Evolutionary conservation across 2,113 vertebrate species (phyloP).

Genomic region (Thoracochromis brauschi): DNA sequence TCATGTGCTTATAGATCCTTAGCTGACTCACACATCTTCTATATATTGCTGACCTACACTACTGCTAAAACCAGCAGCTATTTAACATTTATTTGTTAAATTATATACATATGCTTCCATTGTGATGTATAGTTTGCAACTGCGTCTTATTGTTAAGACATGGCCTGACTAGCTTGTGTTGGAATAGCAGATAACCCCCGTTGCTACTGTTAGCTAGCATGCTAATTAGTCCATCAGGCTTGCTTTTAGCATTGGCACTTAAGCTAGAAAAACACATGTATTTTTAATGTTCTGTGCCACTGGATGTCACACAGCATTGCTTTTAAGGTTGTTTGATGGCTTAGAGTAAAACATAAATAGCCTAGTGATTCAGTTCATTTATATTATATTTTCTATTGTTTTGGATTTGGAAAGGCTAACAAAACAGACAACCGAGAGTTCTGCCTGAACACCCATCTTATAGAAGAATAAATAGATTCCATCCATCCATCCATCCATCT

Average conservation of each 20-base stretch:
- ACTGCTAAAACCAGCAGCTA: background rate
- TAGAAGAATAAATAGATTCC: no score
- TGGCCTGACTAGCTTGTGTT: background rate
- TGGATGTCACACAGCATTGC: background rate
- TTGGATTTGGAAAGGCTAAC: background rate
- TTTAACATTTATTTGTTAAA: background rate
- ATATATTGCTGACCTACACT: slow-evolving; percentile 2
- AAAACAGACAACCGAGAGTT: background rate
- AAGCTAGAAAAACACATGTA: background rate
- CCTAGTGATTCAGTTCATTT: background rate
- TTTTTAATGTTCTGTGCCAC: background rate
- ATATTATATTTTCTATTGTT: background rate
- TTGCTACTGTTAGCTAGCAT: background rate
- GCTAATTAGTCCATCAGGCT: background rate
- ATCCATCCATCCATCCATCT: no score
- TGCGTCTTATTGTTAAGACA: background rate
- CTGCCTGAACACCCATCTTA: background rate
- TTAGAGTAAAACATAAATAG: background rate
- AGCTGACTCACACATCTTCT: background rate
- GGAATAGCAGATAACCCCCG: background rate
- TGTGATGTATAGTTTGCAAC: background rate
- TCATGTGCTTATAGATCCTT: background rate
- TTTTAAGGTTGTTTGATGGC: background rate
- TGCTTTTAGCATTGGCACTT: background rate
- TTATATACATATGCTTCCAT: background rate